These are phyloP conservation scores for Geophilus truncorum DNA, from an alignment of 2,888 invertebrate genomes.

Conservation along the genomic window DNA sequence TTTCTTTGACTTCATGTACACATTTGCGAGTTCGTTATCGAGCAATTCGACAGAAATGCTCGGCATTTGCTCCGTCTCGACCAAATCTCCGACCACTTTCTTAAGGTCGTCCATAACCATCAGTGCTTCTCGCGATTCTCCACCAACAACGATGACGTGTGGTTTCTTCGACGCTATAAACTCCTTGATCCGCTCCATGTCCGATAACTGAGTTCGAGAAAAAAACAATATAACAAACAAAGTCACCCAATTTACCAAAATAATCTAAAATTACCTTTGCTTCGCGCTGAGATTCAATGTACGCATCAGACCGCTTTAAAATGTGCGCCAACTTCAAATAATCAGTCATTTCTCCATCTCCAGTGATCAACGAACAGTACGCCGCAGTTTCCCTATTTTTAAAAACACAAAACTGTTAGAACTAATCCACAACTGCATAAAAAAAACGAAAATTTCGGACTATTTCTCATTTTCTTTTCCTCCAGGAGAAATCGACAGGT, in stretches of 20 bases:
- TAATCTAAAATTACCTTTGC: slow-evolving; percentile 56
- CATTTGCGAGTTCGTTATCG: slow-evolving; percentile 86
- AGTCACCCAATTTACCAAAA: too few relatives aligned
- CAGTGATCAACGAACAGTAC: slow-evolving; percentile 79
- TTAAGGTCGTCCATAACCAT: slow-evolving; percentile 73
- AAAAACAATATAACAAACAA: slow-evolving; percentile 28
- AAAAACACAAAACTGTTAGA: not conserved
- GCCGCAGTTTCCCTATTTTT: slow-evolving; percentile 57
- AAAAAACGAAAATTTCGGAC: not conserved
- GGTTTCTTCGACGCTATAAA: slow-evolving; percentile 88
- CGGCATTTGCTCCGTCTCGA: slow-evolving; percentile 75
- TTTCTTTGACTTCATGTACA: slow-evolving; percentile 86
- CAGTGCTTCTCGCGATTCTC: slow-evolving; percentile 81
- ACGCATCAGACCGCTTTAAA: slow-evolving; percentile 72
- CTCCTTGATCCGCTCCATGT: slow-evolving; percentile 63
- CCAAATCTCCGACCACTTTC: slow-evolving; percentile 65
- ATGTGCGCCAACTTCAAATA: slow-evolving; percentile 82
- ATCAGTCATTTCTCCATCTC: slow-evolving; percentile 88
- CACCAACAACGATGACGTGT: slow-evolving; percentile 85
- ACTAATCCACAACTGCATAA: not conserved
- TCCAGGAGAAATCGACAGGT: not conserved
- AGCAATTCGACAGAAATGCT: slow-evolving; percentile 81
- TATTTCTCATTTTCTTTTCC: not conserved
- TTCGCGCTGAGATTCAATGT: slow-evolving; percentile 61
- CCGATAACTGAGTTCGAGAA: slow-evolving; percentile 58